Conservation (phyloP, 35 echinoderm and acorn worm species). For the Apostichopus japonicus region DNA sequence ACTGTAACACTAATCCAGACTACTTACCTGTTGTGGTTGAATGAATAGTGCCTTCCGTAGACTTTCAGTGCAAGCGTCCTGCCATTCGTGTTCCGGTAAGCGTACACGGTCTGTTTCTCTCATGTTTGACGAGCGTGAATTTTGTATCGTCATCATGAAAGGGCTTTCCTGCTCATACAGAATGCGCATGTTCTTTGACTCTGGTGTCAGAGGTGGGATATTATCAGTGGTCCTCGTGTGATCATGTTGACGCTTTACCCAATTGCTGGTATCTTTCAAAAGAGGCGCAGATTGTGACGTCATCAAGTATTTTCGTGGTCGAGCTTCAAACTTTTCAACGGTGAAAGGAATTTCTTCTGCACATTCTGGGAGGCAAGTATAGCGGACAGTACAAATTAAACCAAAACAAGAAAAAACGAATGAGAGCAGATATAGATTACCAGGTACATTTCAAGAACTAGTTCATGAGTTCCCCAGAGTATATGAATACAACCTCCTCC, state of each 20-base stretch:
- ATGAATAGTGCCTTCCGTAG: slow-evolving; percentile 6
- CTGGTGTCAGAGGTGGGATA: background rate
- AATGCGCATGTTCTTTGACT: background rate
- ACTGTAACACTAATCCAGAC: background rate
- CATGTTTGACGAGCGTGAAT: background rate
- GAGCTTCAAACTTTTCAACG: background rate
- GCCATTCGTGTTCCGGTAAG: background rate
- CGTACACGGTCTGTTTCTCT: background rate
- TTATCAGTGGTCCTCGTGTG: background rate
- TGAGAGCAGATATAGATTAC: too few species aligned
- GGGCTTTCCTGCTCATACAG: background rate
- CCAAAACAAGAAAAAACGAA: too few species aligned
- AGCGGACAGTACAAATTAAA: background rate
- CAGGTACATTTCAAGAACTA: too few species aligned
- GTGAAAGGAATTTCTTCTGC: background rate
- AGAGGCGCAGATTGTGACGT: slow-evolving; percentile 8
- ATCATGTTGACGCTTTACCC: background rate
- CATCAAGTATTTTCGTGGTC: background rate
- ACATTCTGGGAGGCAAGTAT: too few species aligned
- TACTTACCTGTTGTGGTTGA: background rate
- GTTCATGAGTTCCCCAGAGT: too few species aligned
- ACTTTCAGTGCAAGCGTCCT: background rate
- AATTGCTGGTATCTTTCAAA: background rate
- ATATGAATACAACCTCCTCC: too few species aligned
- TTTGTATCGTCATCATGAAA: background rate